Percentiles rank a stretch among this genome's conserved stretches.
Conservation (phyloP, 2,888 invertebrate species). For the Euplagia quadripunctaria region DNA sequence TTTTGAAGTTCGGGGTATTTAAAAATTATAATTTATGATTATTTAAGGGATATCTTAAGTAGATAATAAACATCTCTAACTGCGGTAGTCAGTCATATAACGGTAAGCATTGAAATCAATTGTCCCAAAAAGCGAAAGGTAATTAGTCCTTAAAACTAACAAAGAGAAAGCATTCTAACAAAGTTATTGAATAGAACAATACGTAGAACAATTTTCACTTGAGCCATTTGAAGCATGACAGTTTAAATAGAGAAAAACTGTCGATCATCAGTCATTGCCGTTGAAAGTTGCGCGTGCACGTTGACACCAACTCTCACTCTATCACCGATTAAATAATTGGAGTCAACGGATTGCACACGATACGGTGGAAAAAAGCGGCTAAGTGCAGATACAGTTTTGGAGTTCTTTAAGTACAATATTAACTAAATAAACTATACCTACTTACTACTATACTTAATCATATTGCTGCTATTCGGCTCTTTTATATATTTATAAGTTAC, state of each 20-base stretch:
- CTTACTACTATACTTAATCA: no score
- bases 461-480: no score
- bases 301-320: slow-evolving; percentile 77
- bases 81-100: background rate
- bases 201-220: slow-evolving; percentile 68
- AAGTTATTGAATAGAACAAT: slow-evolving; percentile 49
- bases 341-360: slow-evolving; percentile 77
- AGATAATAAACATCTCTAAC: background rate
- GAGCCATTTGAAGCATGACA: slow-evolving; percentile 75
- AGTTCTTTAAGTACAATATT: slow-evolving; percentile 22
- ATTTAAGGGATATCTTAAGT: background rate
- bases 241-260: slow-evolving; percentile 76
- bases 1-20: no score
- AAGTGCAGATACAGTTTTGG: slow-evolving; percentile 20
- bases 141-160: slow-evolving; percentile 12
- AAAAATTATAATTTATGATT: no score
- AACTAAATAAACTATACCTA: no score
- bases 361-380: slow-evolving; percentile 38
- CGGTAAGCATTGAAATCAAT: background rate
- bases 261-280: slow-evolving; percentile 74
- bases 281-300: slow-evolving; percentile 69
- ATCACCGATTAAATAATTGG: slow-evolving; percentile 72
- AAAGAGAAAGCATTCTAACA: slow-evolving; percentile 41
- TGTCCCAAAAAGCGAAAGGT: slow-evolving; percentile 1
- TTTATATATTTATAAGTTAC: no score